These are phyloP conservation scores for Hylia prasina DNA, from an alignment of 2,113 vertebrate species.

Conservation along the genomic window DNA sequence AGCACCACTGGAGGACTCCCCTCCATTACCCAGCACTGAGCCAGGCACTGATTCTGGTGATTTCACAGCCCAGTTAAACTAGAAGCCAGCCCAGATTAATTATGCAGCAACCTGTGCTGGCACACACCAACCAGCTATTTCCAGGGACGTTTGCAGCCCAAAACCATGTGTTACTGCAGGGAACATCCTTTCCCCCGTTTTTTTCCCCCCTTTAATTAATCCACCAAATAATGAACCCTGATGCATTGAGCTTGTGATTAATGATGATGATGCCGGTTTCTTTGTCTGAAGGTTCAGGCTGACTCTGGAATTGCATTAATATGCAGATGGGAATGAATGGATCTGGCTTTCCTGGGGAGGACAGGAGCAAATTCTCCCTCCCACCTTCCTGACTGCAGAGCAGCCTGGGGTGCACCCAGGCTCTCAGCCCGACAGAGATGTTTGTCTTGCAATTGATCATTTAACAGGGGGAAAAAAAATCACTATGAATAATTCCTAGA, in stretches of 20 bases:
- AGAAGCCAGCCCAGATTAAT: neutral
- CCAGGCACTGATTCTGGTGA: neutral
- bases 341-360: neutral
- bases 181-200: neutral
- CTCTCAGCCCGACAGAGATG: neutral
- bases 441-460: neutral
- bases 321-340: neutral
- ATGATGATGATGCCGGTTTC: neutral
- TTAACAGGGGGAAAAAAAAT: neutral
- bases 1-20: neutral
- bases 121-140: neutral
- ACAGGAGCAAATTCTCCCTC: neutral
- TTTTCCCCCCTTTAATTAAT: neutral
- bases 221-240: neutral
- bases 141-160: neutral
- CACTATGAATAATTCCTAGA: neutral
- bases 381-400: neutral
- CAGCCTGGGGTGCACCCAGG: neutral
- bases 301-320: neutral
- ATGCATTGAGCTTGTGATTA: neutral
- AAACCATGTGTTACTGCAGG: neutral
- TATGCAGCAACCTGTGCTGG: neutral
- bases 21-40: fast-evolving
- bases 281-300: neutral
- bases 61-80: neutral